Base-by-base conservation (phyloP, 2,888 invertebrate species). In the Tetrapedia diversipes region DNA sequence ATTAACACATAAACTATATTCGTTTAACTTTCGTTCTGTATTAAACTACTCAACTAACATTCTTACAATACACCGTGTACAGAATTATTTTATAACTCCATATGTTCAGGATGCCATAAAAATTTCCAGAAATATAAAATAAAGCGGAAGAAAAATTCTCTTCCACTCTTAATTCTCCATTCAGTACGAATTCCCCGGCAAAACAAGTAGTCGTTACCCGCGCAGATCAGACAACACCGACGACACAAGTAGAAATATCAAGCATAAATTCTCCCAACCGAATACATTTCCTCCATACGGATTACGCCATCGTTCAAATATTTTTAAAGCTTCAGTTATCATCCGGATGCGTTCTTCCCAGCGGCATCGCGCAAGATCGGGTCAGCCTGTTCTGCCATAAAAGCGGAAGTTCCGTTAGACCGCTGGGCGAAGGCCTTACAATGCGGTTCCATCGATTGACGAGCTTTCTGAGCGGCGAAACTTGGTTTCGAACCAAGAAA, bases 401-500 rank as follows among this genome's bases (percentile, higher is more conserved):
- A 73, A 41, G 54, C 45, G 19, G 11, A 59, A 63, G 63, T 64
- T 43, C 43, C 27, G 34, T n/a, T 45, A n/a, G n/a, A n/a, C 37
- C 27, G 19, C 29, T 6, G 45, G 24, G 34, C 14, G 51, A 7
- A 14, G n/a, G 37, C n/a, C 27, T 29, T 49, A 47, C 56, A 73
- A 49, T 56, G 37, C 61, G 54, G 65, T 45, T 29, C 24, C 41
- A 66, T 77, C 68, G 57, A 77, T 80, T 22, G 54, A 63, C 67
- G 47, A 43, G 51, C 56, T 60, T 57, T 39, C 19, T 47, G 32
- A 41, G 2, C 34, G 56, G 49, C 60, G 65, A 37, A 59, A 66
- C 53, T 72, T 72, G 60, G 59, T 60, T 43, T 39, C 22, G 49
- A 14, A 53, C 47, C 60, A 27, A 59, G 24, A 32, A 41, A 69